Conservation (phyloP, 2,113 vertebrate genomes). For the Phyllostomus discolor region DNA sequence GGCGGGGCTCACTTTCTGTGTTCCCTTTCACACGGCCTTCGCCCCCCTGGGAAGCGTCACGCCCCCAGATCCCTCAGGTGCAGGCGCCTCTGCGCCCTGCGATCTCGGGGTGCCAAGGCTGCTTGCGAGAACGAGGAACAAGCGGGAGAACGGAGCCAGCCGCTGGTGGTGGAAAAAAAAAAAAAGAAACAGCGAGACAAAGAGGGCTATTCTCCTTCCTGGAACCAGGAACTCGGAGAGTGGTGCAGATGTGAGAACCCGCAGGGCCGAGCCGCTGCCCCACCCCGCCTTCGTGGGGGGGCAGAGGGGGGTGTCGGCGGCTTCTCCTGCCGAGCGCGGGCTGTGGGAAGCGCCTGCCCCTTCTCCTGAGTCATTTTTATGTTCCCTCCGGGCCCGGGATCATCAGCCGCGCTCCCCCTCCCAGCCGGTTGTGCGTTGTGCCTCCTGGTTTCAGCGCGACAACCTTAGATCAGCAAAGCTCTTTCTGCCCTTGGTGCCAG, state of each 20-base stretch:
- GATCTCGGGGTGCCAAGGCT: background rate
- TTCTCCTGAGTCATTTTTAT: background rate
- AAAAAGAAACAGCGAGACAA: background rate
- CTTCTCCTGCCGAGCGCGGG: background rate
- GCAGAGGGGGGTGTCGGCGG: no score
- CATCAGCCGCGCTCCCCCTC: background rate
- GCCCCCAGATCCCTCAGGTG: fast-evolving
- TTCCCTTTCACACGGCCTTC: fast-evolving
- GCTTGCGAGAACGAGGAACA: background rate
- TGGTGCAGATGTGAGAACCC: background rate
- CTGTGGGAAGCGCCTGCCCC: background rate
- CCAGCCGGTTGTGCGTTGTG: background rate
- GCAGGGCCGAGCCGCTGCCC: background rate
- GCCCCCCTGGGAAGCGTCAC: background rate
- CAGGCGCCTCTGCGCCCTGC: fast-evolving
- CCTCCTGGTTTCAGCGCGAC: background rate
- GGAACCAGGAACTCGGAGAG: background rate
- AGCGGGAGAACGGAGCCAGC: background rate
- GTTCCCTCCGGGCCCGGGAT: background rate
- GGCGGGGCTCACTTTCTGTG: background rate
- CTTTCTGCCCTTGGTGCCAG: background rate
- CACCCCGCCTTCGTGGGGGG: background rate
- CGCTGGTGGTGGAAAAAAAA: background rate
- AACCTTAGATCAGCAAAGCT: background rate
- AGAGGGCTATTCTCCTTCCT: slow-evolving; percentile 19